Base-by-base conservation (phyloP, 37 sponge, comb jelly and placozoan genomes). In the Tethya wilhelma region DNA sequence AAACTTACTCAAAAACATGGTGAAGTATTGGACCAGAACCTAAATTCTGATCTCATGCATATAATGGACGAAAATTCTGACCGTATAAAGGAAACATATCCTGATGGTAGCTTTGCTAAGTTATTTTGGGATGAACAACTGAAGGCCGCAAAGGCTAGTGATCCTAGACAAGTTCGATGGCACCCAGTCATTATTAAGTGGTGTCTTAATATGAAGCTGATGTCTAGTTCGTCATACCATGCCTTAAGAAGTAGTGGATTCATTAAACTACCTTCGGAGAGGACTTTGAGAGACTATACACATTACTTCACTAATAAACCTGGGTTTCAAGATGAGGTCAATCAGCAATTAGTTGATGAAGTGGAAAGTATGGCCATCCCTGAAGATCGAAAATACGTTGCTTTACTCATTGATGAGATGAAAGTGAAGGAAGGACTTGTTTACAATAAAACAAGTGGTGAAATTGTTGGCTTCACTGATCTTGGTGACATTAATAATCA, bases 251-350 rank as follows among this genome's bases (percentile, higher is more conserved):
- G 59, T 2, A 63, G 72, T 36, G 87, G 81, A 29, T 79, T 86
- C 73, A 0, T 89, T 5, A 26, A 17, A 12, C 56, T 89, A 12
- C 90, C 84, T 2, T 76, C 83, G 38, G 72, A 82, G 31, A 29
- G 89, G 20, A 89, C 89, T 3, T 44, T 89, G 3, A 31, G 78
- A 1, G 89, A 89, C 53, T 89, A 89, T 66, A 89, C 80, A 7
- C 68, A 79, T 67, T 80, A 40, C 25, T 4, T 84, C 9, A 63
- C 71, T 30, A 28, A 45, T 2, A 37, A 72, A 58, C 63, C 75
- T 39, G 90, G 90, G 8, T 89, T 89, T 66, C 64, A 72, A 31
- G n/a, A 26, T 9, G 79, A 82, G 0, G 73, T 88, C 0, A 69
- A 76, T 37, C 1, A 36, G 14, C 4, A 38, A n/a, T 40, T 88